Base-by-base conservation (phyloP, 2,113 vertebrate genomes). In the Cygnus buccinator region DNA sequence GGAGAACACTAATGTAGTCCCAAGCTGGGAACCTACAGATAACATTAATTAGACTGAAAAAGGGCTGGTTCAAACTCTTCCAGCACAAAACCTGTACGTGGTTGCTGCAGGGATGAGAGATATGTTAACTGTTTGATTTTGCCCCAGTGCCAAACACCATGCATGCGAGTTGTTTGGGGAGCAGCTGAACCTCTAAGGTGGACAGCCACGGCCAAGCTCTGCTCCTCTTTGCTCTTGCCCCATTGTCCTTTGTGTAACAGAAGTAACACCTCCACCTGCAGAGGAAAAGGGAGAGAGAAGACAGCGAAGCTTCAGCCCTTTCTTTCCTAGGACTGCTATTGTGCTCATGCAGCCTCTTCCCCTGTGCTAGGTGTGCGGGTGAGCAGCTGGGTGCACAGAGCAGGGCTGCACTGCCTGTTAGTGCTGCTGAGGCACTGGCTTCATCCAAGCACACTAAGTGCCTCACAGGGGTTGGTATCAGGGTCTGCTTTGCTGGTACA, bases 211-310 rank as follows among this genome's bases (percentile, higher is more conserved):
- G 21, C 9, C n/a, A 10, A 50, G 6, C 23, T 61, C 52, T 84
- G 50, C 50, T 93, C 20, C 9, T 31, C 26, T 57, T 79, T 75
- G 11, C 6, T 57, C 55, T 65, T 48, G 18, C 50, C 3, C 6
- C 26, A 4, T 13, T 0, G 2, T 3, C n/a, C 26, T n/a, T 7
- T 1, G 1, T 1, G 18, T 44, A 80, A n/a, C 9, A 41, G 14
- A 57, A 2, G 10, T 28, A 44, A 79, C 37, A 61, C 4, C 2
- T 20, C 9, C 15, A n/a, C 8, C 59, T 62, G 17, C 17, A 15
- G 12, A 62, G 46, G 14, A 68, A 77, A 77, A 22, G 39, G 21
- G 4, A 25, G 26, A 58, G 5, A 5, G 21, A 68, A 87, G 22
- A 1, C 1, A 68, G 39, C 3, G 17, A 81, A 10, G 13, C 3